Evolutionary conservation across 1,140 invertebrate species (phyloP).

Genomic region (Drosophila tani): DNA sequence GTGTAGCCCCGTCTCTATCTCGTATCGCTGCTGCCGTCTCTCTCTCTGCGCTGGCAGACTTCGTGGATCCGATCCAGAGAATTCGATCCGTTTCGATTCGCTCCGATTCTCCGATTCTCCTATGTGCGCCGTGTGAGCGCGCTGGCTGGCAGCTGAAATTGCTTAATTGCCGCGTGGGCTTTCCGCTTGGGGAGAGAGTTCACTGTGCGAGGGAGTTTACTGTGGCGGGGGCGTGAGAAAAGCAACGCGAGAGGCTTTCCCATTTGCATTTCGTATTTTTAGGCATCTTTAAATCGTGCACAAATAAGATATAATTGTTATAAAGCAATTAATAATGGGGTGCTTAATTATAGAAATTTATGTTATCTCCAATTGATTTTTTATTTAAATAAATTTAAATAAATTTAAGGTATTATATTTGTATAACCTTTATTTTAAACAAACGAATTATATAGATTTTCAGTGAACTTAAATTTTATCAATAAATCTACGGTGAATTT

Average conservation of each 20-base stretch:
- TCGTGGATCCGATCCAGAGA: conserved; percentile 36
- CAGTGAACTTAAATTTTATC: background rate
- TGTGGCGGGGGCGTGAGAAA: conserved; percentile 59
- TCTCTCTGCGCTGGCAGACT: conserved; percentile 36
- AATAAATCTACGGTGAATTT: too few species aligned
- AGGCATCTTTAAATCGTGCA: too few species aligned
- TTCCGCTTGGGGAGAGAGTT: background rate
- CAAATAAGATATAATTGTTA: background rate
- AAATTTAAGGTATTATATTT: background rate
- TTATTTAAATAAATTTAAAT: background rate
- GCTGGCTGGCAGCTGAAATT: conserved; percentile 60
- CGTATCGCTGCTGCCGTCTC: background rate
- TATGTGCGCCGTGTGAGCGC: conserved; percentile 24
- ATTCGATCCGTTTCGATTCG: conserved; percentile 10
- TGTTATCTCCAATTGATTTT: fast-evolving
- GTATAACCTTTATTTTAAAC: background rate
- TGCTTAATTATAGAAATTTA: too few species aligned
- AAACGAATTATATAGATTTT: background rate
- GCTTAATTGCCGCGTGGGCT: conserved; percentile 61
- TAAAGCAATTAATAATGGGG: background rate
- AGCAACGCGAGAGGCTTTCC: conserved; percentile 2
- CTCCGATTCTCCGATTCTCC: conserved; percentile 7
- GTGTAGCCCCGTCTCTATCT: conserved; percentile 3
- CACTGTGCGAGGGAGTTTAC: background rate
- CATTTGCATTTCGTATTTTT: background rate